Evolutionary conservation across 2,113 vertebrate species (phyloP), one percentile per base, ranked within the genome.

Genomic region (Rhinogobius similis): DNA sequence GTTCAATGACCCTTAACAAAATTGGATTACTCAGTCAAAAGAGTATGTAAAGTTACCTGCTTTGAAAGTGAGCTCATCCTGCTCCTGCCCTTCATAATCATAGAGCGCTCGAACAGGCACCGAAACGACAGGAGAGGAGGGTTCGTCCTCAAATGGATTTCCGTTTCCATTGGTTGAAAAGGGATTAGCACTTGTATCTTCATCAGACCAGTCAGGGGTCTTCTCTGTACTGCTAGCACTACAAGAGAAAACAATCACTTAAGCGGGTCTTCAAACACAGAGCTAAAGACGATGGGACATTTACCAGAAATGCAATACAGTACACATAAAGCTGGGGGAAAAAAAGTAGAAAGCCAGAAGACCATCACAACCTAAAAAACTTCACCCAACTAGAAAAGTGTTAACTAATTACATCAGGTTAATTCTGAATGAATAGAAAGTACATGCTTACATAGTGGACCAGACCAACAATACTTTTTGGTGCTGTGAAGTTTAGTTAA

Each of bases 31-130:
- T 5, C 10, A 39, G 58, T 20, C 18, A 61, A 36, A 32, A 13
- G 6, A 32, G 13, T 23, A 9, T 29, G 11, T 26, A 56, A 56
- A 27, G 1, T 4, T 85, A 98, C 98, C 98, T 61, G 95, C 94
- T 92, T 96, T 96, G 88, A 98, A 99, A 87, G 94, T 99, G 52
- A 99, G 95, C 86, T 99, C 98, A 2, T 99, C 97, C 18, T 97
- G 95, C 75, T 99, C 98, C 87, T 99, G 98, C 4, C 97, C 96
- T 21, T 98, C 97, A 0, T 99, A 98, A 91, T 99, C 97, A 0
- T 98, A 99, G 6, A 99, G 92, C 0, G 97, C 97, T 46, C 91
- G 93, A 18, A 99, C 97, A 8, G 94, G 91, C 65, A 98, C 96
- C 1, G 94, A 95, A 10, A 93, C 0, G 1, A 50, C 81, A 0